Evolutionary conservation across 2,797 vertebrate genomes (phyloP), one percentile per base, ranked within the genome.

Genomic region (Champsocephalus esox): DNA sequence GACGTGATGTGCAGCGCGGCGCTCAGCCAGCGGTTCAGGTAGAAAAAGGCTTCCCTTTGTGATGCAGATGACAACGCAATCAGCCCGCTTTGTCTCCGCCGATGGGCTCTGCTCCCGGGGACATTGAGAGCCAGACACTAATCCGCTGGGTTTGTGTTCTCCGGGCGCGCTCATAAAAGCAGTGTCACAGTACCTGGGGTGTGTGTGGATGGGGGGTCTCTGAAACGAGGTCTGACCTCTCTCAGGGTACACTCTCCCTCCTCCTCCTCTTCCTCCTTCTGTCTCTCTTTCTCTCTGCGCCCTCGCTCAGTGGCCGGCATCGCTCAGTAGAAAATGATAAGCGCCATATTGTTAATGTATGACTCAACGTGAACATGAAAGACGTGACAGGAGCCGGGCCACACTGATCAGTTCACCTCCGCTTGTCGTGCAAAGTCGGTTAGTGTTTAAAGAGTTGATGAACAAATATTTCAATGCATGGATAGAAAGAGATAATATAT

Each of bases 51-150:
- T 89, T 91, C 85, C 76, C 84, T 94, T 94, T 95, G 93, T 94
- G 82, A 94, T 95, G 93, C 92, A 95, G 92, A 95, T 94, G 91
- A 92, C 90, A 82, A 87, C 84, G 92, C 88, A 94, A 95, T 95
- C 94, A 95, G 90, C 71, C 87, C 50, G 79, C 90, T 94, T 94
- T 94, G 93, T 94, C 90, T 92, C 86, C 62, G 68, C 87, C 90
- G 80, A 89, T 83, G 92, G 91, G 90, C 87, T 91, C 86, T 63
- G 80, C 86, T 93, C 87, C 89, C 87, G 70, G 85, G 89, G 89
- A 93, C 89, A 87, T 84, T 87, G 91, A 92, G 89, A 85, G 84
- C 84, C 88, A 81, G 85, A 92, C 88, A 91, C 90, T 93, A 92
- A 93, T 93, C 90, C 91, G 71, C 68, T 49, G 89, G 87, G 91